Conservation (phyloP, 2,888 invertebrate genomes). For the Ophion slaviceki region DNA sequence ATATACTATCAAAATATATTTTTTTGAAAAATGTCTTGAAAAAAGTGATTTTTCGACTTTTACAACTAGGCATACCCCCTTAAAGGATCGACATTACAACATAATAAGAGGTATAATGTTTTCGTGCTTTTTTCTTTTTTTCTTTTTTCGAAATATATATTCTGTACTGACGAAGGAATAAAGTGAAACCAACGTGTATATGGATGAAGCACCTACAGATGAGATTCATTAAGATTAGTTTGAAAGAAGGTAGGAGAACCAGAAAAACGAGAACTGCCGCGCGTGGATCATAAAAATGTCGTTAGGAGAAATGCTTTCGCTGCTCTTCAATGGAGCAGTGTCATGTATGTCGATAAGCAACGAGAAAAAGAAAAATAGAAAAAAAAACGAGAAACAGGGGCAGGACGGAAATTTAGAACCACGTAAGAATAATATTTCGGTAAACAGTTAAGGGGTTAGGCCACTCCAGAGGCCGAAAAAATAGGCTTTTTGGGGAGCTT, state of each 20-base stretch:
- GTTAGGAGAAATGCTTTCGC: slow-evolving; percentile 63
- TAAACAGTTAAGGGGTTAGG: slow-evolving; percentile 32
- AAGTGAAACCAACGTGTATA: slow-evolving; percentile 33
- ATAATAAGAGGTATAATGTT: not conserved
- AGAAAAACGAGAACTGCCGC: slow-evolving; percentile 59
- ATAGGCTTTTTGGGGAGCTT: no score
- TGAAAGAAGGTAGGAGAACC: slow-evolving; percentile 61
- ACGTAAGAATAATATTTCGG: slow-evolving; percentile 32
- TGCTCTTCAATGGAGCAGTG: slow-evolving; percentile 23
- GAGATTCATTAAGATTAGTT: slow-evolving; percentile 50
- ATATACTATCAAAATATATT: no score
- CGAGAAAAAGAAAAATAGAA: slow-evolving; percentile 7
- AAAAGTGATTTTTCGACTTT: no score
- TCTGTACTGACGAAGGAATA: slow-evolving; percentile 19
- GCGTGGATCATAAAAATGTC: slow-evolving; percentile 55
- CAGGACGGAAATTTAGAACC: slow-evolving; percentile 22
- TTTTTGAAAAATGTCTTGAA: no score
- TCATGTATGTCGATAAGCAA: not conserved
- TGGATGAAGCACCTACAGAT: slow-evolving; percentile 8
- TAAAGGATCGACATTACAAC: no score
- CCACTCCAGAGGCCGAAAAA: no score
- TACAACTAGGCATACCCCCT: no score
- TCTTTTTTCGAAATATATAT: not conserved
- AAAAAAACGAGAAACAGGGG: slow-evolving; percentile 7
- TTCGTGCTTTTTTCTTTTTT: not conserved